Conservation (phyloP, 2,888 invertebrate genomes). For the Apoda limacodes region DNA sequence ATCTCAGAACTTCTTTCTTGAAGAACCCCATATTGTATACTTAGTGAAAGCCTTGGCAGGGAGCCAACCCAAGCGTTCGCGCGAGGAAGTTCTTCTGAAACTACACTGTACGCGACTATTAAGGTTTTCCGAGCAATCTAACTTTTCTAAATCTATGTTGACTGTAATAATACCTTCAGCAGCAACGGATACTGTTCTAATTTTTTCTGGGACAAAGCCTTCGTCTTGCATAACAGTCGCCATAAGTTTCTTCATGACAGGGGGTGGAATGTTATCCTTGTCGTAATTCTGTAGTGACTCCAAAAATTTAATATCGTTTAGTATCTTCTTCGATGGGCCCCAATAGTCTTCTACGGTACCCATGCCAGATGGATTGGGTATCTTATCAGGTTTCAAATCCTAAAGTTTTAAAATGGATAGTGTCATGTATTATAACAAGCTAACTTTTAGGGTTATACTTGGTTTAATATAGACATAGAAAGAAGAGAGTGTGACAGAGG, state of each 20-base stretch:
- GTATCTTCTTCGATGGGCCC: conserved; percentile 88
- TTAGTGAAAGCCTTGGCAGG: no score
- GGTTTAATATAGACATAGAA: no score
- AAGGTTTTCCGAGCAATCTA: no score
- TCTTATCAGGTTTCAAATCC: conserved; percentile 89
- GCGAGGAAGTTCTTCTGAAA: no score
- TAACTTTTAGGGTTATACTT: conserved; percentile 6
- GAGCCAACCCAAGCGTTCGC: no score
- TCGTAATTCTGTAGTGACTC: conserved; percentile 89
- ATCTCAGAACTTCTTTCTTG: no score
- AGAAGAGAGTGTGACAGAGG: no score
- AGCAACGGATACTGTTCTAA: conserved; percentile 87
- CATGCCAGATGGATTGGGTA: conserved; percentile 85
- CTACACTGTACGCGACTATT: no score
- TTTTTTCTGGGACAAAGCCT: conserved; percentile 92
- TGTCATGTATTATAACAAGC: neutral
- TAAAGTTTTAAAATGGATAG: no score
- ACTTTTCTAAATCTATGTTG: no score
- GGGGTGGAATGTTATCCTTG: conserved; percentile 91
- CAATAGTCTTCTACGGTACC: conserved; percentile 93
- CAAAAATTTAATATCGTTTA: conserved; percentile 93
- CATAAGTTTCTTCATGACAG: conserved; percentile 85
- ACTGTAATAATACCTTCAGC: conserved; percentile 76
- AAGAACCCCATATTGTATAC: no score
- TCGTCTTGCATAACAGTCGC: conserved; percentile 85